Evolutionary conservation across 2,113 vertebrate species (phyloP).

Genomic region (Theropithecus gelada): DNA sequence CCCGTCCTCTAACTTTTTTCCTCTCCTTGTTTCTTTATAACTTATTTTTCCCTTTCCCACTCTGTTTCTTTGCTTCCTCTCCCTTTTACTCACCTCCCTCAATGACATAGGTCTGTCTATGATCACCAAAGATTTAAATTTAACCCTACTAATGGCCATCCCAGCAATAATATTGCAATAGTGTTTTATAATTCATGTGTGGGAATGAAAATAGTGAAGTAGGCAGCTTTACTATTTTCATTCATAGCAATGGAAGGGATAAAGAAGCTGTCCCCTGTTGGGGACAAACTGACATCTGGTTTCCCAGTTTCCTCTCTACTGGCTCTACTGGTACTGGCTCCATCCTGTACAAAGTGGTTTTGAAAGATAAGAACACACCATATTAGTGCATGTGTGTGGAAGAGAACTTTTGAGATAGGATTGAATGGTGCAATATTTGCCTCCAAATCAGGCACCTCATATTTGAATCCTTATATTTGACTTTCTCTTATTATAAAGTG

Average conservation of each 20-base stretch:
- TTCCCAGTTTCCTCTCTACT: not conserved
- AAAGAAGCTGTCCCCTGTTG: not conserved
- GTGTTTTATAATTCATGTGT: not conserved
- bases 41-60: not conserved
- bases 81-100: not conserved
- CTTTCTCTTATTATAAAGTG: not conserved
- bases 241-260: not conserved
- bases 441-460: not conserved
- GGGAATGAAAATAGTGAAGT: not conserved
- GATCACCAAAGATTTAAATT: not conserved
- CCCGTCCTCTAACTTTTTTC: not conserved
- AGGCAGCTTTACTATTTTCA: not conserved
- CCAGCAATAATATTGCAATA: not conserved
- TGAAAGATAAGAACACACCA: not conserved
- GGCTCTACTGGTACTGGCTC: not conserved
- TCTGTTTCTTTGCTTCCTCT: not conserved
- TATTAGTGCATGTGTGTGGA: not conserved
- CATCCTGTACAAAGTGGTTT: not conserved
- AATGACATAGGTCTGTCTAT: not conserved
- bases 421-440: not conserved
- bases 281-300: not conserved
- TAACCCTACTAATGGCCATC: not conserved
- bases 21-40: not conserved
- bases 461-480: not conserved
- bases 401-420: not conserved